These are phyloP conservation scores for Toxotes jaculatrix DNA, from an alignment of 2,113 vertebrate genomes.

Conservation along the genomic window DNA sequence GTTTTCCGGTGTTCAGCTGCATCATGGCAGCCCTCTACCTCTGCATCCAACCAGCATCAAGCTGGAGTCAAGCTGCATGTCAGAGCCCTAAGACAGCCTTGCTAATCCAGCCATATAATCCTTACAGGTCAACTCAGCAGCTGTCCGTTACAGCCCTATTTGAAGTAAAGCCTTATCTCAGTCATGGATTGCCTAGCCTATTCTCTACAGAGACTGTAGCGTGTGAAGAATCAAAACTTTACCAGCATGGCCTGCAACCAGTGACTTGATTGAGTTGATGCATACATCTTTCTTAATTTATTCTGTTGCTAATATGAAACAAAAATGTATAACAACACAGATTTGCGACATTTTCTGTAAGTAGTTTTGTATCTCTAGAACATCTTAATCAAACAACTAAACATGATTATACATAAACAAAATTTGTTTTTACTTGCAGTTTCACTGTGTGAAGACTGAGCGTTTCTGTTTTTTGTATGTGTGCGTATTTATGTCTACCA, in stretches of 20 bases:
- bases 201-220: slow-evolving; percentile 37
- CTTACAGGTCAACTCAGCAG: slow-evolving; percentile 76
- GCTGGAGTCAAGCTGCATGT: slow-evolving; percentile 71
- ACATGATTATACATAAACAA: slow-evolving; percentile 46
- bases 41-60: slow-evolving; percentile 73
- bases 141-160: slow-evolving; percentile 72
- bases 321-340: slow-evolving; percentile 23
- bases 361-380: slow-evolving; percentile 58
- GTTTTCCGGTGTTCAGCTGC: slow-evolving; percentile 21
- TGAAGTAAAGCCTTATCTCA: slow-evolving; percentile 77
- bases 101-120: slow-evolving; percentile 78
- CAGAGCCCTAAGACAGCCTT: slow-evolving; percentile 68
- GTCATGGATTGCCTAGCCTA: slow-evolving; percentile 52
- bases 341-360: slow-evolving; percentile 38
- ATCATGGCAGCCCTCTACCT: slow-evolving; percentile 42
- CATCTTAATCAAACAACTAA: slow-evolving; percentile 26
- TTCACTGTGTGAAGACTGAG: slow-evolving; percentile 27
- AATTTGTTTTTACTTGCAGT: slow-evolving; percentile 29
- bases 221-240: slow-evolving; percentile 55
- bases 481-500: slow-evolving; percentile 18
- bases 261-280: slow-evolving; percentile 45
- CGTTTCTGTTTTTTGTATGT: slow-evolving; percentile 24
- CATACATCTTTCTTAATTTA: slow-evolving; percentile 75
- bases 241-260: slow-evolving; percentile 41
- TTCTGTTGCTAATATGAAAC: slow-evolving; percentile 62